phyloP scores from a whole-genome alignment of 2,113 vertebrate species.

The Morone chrysops region DNA sequence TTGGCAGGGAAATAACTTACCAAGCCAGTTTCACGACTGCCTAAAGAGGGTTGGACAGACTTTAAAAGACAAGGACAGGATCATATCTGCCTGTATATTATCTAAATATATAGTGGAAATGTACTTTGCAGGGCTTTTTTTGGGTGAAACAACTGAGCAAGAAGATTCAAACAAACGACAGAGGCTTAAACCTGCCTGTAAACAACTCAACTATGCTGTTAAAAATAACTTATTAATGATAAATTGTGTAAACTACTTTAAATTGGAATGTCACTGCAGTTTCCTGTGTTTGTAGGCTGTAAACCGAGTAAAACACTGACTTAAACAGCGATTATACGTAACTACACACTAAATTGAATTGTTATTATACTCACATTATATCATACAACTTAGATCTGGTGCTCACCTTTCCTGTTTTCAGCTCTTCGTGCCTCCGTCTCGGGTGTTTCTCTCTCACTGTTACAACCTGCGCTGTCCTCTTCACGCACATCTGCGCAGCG shows the following conservation, averaged over 20 bases:
- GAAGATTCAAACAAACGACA: not conserved
- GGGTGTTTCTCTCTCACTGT: constrained; percentile 14
- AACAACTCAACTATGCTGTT: not conserved
- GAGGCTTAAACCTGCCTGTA: rapidly evolving
- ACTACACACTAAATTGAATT: not conserved
- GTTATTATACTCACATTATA: too few relatives aligned
- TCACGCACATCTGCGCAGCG: constrained; percentile 54
- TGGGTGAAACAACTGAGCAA: not conserved
- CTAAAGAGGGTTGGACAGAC: not conserved
- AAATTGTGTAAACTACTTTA: not conserved
- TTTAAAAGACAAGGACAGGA: too few relatives aligned
- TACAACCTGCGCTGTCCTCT: not conserved
- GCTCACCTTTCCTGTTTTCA: too few relatives aligned
- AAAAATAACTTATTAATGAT: not conserved
- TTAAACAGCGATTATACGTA: not conserved
- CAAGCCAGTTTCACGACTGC: not conserved
- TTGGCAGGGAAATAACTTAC: not conserved
- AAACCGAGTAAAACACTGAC: not conserved
- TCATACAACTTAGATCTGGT: too few relatives aligned
- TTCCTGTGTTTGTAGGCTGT: not conserved
- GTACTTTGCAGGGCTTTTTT: not conserved
- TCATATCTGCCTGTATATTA: not conserved
- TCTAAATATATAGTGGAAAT: not conserved
- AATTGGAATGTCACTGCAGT: not conserved
- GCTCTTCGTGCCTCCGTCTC: constrained; percentile 5